A percentile compares a stretch with the other conserved stretches of the same genome.
Evolutionary conservation across 1,140 invertebrate genomes (phyloP).

Genomic region (Dysdera silvatica): DNA sequence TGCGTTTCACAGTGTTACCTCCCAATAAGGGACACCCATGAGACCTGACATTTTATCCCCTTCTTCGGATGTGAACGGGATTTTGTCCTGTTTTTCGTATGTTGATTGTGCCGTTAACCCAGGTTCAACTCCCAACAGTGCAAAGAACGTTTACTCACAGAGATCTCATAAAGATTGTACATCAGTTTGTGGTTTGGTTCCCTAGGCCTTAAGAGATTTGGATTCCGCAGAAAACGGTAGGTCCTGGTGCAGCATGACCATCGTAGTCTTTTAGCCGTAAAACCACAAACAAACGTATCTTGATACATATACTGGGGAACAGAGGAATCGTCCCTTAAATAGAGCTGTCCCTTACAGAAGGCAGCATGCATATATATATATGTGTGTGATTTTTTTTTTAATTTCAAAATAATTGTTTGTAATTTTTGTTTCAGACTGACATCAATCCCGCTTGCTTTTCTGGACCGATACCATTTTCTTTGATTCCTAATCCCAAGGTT

Average conservation of each 20-base stretch:
- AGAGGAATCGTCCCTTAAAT: neutral
- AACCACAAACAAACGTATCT: neutral
- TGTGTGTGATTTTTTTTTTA: neutral
- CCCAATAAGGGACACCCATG: too few relatives aligned
- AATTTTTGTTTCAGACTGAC: slow-evolving; percentile 14
- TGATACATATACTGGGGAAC: neutral
- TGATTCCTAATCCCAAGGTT: slow-evolving; percentile 13
- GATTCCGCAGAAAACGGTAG: too few relatives aligned
- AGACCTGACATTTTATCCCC: neutral
- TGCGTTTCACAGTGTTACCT: neutral
- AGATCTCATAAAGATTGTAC: too few relatives aligned
- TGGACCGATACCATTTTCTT: slow-evolving; percentile 10
- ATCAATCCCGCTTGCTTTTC: slow-evolving; percentile 25
- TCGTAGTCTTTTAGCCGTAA: neutral
- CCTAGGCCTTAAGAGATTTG: too few relatives aligned
- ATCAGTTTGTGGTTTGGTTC: too few relatives aligned
- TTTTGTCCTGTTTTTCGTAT: neutral
- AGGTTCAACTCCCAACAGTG: too few relatives aligned
- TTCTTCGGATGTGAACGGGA: too few relatives aligned
- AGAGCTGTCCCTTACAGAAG: neutral
- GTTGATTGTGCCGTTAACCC: neutral
- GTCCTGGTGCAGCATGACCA: neutral
- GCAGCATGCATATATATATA: too few relatives aligned
- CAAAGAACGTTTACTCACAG: neutral
- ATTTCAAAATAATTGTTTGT: neutral